Base-by-base conservation (phyloP, 2,888 invertebrate species). In the Caenorhabditis sp. region DNA sequence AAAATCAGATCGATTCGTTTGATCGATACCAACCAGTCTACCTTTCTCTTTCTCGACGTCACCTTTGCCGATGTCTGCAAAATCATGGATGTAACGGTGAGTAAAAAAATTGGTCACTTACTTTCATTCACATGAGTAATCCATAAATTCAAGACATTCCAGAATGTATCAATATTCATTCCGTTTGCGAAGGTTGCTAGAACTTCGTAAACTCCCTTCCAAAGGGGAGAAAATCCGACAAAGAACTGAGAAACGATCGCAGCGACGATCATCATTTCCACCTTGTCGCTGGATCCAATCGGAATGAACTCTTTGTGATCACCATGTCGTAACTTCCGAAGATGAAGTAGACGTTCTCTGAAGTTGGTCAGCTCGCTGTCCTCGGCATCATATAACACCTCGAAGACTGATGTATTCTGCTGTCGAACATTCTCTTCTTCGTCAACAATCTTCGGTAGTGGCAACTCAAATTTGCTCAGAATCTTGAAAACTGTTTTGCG, bases 161-260 rank as follows among this genome's bases (percentile, higher is more conserved):
- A 94, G 89, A 93, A 93, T 56, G 31, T 88, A 87, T 80, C 91
- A 38, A 86, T 79, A 28, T 87, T 63, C 87, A 90, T 85, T 19
- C 82, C 87, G 4, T 80, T 94, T 0, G 96, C 95, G 92, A 95
- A 95, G 0, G 95, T 76, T 2, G 54, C 94, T 61, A 97, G 95
- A 51, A 96, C 94, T 90, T 95, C 95, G 19, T 94, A 94, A 0
- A 95, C 94, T 0, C 97, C 96, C 84, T 95, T 95, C 97, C 97
- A 97, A 0, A 98, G 92, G 16, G 96, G 93, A 88, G 96, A 95
- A 90, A 98, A 97, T 92, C 97, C 97, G 24, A 95, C 94, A 92
- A 95, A 96, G 64, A 97, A 93, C 81, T 92, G 94, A 1, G 97
- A 96, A 41, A 97, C 94, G 90, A 97, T 94, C 90, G 95, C 96